These are phyloP conservation scores for Tetrapedia diversipes DNA, from an alignment of 2,888 invertebrate genomes.

Conservation along the genomic window DNA sequence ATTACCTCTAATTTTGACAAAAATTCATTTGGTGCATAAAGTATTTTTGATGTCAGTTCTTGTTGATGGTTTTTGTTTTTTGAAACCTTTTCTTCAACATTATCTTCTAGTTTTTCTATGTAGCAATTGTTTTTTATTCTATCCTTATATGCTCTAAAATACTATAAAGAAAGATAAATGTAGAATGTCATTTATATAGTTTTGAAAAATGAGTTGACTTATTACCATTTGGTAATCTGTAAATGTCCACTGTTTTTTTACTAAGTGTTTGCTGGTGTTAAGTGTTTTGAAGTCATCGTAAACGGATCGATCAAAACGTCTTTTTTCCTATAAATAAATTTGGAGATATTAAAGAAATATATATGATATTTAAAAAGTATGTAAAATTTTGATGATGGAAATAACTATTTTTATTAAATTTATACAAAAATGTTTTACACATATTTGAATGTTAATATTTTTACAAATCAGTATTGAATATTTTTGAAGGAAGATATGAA, in stretches of 20 bases:
- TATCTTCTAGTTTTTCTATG: slow-evolving; percentile 79
- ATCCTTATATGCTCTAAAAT: slow-evolving; percentile 83
- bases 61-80: slow-evolving; percentile 42
- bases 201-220: background rate
- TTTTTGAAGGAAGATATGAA: background rate
- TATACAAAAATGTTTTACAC: background rate
- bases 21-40: slow-evolving; percentile 77
- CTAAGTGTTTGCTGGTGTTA: background rate
- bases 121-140: slow-evolving; percentile 81
- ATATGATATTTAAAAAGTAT: background rate
- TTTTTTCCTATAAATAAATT: slow-evolving; percentile 70
- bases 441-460: background rate
- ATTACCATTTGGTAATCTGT: slow-evolving; percentile 77
- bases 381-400: background rate
- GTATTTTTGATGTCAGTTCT: slow-evolving; percentile 54
- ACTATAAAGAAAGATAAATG: slow-evolving; percentile 72
- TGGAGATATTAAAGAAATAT: background rate
- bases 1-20: slow-evolving; percentile 83
- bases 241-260: slow-evolving; percentile 68
- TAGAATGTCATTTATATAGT: background rate
- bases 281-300: slow-evolving; percentile 35
- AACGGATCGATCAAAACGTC: slow-evolving; percentile 74
- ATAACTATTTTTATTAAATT: background rate
- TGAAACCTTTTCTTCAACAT: background rate
- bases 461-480: background rate